Evolutionary conservation across 1,140 invertebrate species (phyloP).

Genomic region (Sitobion miscanthi): DNA sequence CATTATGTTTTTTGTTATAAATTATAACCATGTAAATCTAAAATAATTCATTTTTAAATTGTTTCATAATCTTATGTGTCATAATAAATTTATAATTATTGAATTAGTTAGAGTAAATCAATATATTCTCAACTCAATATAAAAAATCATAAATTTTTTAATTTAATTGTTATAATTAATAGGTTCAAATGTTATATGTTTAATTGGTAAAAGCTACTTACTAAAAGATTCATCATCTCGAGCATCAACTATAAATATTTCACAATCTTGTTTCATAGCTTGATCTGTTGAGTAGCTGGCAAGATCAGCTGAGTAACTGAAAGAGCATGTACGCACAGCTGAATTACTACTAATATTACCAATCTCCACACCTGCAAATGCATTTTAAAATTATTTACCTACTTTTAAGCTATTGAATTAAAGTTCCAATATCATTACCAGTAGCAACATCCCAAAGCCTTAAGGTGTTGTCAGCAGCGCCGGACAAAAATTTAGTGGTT

Average conservation of each 20-base stretch:
- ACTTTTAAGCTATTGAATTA: not conserved
- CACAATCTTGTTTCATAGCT: constrained; percentile 87
- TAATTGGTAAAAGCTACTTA: constrained; percentile 59
- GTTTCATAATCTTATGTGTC: not conserved
- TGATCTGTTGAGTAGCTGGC: constrained; percentile 93
- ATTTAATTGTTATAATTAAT: not conserved
- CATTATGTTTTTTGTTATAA: too few species aligned
- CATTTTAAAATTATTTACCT: not conserved
- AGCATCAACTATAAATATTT: constrained; percentile 85
- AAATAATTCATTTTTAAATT: too few species aligned
- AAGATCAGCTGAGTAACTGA: constrained; percentile 91
- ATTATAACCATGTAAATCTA: too few species aligned
- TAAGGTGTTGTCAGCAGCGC: constrained; percentile 89
- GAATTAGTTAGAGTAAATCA: not conserved
- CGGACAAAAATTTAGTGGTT: constrained; percentile 88
- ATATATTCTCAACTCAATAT: not conserved
- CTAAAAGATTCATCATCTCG: constrained; percentile 72
- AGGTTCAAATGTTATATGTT: not conserved
- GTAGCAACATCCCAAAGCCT: constrained; percentile 90
- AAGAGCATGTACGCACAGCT: constrained; percentile 86
- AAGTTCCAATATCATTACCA: constrained; percentile 63
- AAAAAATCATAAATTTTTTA: not conserved
- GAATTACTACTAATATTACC: constrained; percentile 81
- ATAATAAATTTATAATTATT: not conserved
- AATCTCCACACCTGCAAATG: constrained; percentile 71